Conservation (phyloP, 1,140 invertebrate species). For the Drosophila fuyamai region DNA sequence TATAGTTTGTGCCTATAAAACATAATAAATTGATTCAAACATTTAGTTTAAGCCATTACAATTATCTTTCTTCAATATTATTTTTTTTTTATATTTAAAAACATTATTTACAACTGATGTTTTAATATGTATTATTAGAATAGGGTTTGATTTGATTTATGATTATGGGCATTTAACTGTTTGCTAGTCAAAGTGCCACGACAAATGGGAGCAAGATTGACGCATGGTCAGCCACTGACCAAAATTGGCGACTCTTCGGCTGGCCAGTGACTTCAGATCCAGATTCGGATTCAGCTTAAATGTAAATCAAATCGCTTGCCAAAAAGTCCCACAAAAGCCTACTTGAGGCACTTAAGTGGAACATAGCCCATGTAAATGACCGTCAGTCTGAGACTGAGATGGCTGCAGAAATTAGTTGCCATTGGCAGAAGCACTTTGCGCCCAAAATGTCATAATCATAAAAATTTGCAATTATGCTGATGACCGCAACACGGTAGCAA, state of each 20-base stretch:
- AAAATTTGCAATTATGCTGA: constrained; percentile 68
- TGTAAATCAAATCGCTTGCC: constrained; percentile 57
- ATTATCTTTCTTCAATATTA: no score
- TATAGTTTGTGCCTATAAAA: no score
- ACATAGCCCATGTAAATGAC: constrained; percentile 26
- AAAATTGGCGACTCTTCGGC: constrained; percentile 36
- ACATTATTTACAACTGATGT: no score
- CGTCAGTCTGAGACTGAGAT: constrained; percentile 2
- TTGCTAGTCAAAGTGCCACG: not conserved
- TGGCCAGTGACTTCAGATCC: constrained; percentile 20
- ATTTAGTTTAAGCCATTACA: no score
- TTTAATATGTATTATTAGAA: no score
- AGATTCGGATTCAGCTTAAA: constrained; percentile 31
- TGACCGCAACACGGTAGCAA: constrained; percentile 23
- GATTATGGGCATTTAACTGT: not conserved
- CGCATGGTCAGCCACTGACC: constrained; percentile 8
- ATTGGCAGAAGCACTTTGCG: constrained; percentile 51
- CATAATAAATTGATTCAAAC: no score
- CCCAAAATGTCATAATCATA: constrained; percentile 66
- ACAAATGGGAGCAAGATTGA: not conserved
- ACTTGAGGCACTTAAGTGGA: constrained; percentile 29
- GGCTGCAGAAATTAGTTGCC: constrained; percentile 32
- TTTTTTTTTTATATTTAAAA: no score
- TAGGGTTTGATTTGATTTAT: no score
- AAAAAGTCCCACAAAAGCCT: constrained; percentile 4